Evolutionary conservation across 2,113 vertebrate species (phyloP).

Genomic region (Megaptera novaeangliae): DNA sequence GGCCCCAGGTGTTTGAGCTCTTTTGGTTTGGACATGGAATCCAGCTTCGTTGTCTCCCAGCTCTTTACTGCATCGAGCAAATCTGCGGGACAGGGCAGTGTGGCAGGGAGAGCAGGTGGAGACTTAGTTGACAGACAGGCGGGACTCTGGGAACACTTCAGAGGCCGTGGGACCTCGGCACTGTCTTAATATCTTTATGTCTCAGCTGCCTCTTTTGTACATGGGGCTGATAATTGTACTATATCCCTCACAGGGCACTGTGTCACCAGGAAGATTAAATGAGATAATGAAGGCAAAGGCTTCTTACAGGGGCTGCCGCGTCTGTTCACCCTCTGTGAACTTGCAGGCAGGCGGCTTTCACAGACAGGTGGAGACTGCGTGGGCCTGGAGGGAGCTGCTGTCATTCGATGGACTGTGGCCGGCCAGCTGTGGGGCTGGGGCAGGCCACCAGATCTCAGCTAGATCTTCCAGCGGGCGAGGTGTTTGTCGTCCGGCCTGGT

Average conservation of each 20-base stretch:
- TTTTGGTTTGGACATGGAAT: background rate
- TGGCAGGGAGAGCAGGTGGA: background rate
- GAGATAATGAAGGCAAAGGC: background rate
- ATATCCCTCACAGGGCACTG: background rate
- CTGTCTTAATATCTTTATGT: background rate
- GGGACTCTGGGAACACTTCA: background rate
- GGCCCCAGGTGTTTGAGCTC: background rate
- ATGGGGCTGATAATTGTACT: background rate
- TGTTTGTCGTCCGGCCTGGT: background rate
- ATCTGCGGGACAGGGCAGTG: background rate
- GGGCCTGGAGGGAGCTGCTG: background rate
- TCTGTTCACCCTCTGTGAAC: background rate
- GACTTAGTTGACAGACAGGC: background rate
- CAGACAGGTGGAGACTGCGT: background rate
- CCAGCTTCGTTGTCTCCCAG: background rate
- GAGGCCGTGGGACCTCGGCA: background rate
- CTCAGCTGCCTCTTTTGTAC: background rate
- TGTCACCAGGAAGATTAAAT: background rate
- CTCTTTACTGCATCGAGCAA: background rate
- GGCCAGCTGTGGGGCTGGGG: fast-evolving
- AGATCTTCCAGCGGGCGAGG: background rate
- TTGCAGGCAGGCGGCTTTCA: background rate
- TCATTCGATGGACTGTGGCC: background rate
- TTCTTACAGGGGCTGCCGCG: background rate
- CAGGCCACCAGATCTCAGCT: background rate